These are phyloP conservation scores for Volucella inflata DNA, from an alignment of 2,888 invertebrate species.

Conservation along the genomic window DNA sequence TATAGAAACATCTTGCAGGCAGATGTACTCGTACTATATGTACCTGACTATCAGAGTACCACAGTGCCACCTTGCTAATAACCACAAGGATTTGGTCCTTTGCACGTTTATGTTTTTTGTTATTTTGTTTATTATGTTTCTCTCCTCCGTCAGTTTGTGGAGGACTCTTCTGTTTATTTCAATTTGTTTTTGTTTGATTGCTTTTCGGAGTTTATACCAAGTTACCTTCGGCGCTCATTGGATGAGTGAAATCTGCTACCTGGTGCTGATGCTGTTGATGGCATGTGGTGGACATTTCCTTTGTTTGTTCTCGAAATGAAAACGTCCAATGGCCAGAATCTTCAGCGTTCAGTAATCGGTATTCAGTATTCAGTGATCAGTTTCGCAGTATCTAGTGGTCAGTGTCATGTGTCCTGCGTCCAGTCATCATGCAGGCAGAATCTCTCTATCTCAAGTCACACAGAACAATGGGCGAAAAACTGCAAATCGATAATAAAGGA, in stretches of 20 bases:
- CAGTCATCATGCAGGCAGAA: slow-evolving; percentile 9
- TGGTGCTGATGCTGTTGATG: slow-evolving; percentile 22
- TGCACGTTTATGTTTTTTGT: slow-evolving; percentile 24
- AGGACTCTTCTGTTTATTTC: slow-evolving; percentile 42
- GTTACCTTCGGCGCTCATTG: neutral
- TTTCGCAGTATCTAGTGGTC: neutral
- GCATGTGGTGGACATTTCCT: slow-evolving; percentile 70
- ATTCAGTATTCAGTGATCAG: neutral
- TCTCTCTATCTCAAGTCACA: slow-evolving; percentile 2
- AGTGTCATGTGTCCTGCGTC: neutral
- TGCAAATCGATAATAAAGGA: slow-evolving; percentile 59
- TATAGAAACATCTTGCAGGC: slow-evolving; percentile 72
- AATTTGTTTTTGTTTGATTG: slow-evolving; percentile 55
- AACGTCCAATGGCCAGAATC: slow-evolving; percentile 18
- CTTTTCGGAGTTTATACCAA: slow-evolving; percentile 56
- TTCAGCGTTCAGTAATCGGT: neutral
- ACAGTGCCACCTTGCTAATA: slow-evolving; percentile 71
- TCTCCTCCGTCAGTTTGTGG: slow-evolving; percentile 12
- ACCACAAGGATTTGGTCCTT: slow-evolving; percentile 70
- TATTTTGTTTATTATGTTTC: neutral
- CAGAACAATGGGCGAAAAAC: slow-evolving; percentile 28
- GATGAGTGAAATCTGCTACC: slow-evolving; percentile 48
- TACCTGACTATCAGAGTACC: neutral
- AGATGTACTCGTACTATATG: slow-evolving; percentile 44
- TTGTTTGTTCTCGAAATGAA: slow-evolving; percentile 41